Percentiles rank a stretch among this genome's conserved stretches.
Evolutionary conservation across 1,140 invertebrate species (phyloP).

Genomic region (Brachionus calyciflorus): DNA sequence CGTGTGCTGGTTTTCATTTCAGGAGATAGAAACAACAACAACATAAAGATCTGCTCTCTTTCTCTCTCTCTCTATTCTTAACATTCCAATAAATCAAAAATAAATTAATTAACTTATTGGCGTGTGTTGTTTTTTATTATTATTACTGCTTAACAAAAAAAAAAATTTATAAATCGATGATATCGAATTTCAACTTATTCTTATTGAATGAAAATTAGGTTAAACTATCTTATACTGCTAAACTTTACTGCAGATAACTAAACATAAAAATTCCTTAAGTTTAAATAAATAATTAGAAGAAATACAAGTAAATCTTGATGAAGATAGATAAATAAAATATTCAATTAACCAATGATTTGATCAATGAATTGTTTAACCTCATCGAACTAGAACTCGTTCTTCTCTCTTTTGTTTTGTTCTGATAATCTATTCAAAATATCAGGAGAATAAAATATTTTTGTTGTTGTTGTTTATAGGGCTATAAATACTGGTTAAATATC

Average conservation of each 20-base stretch:
- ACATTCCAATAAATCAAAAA: slow-evolving; percentile 23
- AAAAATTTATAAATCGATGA: no score
- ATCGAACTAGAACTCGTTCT: slow-evolving; percentile 15
- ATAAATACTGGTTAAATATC: slow-evolving; percentile 40
- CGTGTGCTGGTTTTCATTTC: no score
- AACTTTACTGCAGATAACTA: background rate
- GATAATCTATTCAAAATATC: no score
- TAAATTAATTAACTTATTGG: slow-evolving; percentile 42
- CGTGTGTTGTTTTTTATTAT: background rate
- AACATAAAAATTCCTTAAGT: background rate
- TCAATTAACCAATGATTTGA: slow-evolving; percentile 40
- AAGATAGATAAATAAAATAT: slow-evolving; percentile 20
- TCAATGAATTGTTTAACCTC: slow-evolving; percentile 37
- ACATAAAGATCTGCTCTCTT: no score
- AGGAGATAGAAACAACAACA: no score
- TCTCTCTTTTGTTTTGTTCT: no score
- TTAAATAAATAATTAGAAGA: slow-evolving; percentile 40
- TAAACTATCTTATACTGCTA: background rate
- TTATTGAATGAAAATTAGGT: background rate
- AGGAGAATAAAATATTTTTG: no score
- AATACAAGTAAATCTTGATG: background rate
- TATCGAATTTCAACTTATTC: no score
- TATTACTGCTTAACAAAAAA: background rate
- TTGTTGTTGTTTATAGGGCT: no score
- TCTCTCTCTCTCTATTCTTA: slow-evolving; percentile 17